Evolutionary conservation across 2,888 invertebrate genomes (phyloP).

Genomic region (Achlya flavicornis): DNA sequence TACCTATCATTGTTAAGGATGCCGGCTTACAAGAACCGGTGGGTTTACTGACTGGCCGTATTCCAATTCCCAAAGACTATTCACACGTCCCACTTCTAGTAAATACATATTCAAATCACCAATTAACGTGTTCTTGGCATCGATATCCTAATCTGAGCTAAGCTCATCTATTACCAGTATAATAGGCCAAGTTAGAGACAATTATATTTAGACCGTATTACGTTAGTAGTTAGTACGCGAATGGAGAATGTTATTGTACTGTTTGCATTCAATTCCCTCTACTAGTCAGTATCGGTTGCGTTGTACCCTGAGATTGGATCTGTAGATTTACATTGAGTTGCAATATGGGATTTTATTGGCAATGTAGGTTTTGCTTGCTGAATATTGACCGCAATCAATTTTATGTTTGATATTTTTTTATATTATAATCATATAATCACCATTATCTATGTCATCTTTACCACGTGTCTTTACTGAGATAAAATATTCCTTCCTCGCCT

Average conservation of each 20-base stretch:
- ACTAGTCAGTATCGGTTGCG: constrained; percentile 36
- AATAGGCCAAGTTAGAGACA: constrained; percentile 6
- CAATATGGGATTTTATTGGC: constrained; percentile 6
- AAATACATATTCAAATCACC: constrained; percentile 5
- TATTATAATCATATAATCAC: no score
- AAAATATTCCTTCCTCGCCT: no score
- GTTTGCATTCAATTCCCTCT: constrained; percentile 52
- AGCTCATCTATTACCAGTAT: neutral
- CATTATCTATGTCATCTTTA: no score
- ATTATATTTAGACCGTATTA: constrained; percentile 12
- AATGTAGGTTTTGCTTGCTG: constrained; percentile 7
- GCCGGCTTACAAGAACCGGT: neutral
- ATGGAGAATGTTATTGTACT: constrained; percentile 53
- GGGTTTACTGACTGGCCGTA: neutral
- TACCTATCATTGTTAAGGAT: neutral
- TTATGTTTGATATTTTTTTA: neutral
- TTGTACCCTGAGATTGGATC: constrained; percentile 21
- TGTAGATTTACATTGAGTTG: constrained; percentile 21
- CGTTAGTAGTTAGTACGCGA: constrained; percentile 32
- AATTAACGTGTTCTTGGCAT: constrained; percentile 6
- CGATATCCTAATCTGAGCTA: constrained; percentile 2
- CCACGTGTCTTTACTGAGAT: no score
- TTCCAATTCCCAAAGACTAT: neutral
- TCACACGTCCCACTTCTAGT: constrained; percentile 2
- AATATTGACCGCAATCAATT: neutral